Percentiles rank a stretch among this genome's conserved stretches.
Evolutionary conservation across 2,888 invertebrate species (phyloP).

Genomic region (Drosophila conformis): DNA sequence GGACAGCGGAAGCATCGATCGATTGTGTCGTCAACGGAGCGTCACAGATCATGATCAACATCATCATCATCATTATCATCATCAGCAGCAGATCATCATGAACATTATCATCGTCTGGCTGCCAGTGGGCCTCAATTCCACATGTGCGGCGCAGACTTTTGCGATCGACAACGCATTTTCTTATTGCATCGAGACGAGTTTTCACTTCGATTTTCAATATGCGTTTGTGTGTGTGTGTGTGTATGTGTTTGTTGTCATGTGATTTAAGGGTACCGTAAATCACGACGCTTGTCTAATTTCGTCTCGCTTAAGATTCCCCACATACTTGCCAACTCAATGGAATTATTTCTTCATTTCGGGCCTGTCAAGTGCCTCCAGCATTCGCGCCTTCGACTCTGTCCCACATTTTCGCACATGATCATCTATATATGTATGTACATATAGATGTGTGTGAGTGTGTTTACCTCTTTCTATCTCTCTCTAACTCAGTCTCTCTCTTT

Average conservation of each 20-base stretch:
- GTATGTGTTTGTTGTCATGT: constrained; percentile 63
- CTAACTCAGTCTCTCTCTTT: constrained; percentile 23
- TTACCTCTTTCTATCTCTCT: constrained; percentile 6
- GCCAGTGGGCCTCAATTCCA: constrained; percentile 31
- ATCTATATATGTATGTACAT: constrained; percentile 25
- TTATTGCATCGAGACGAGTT: constrained; percentile 39
- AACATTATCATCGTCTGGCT: constrained; percentile 42
- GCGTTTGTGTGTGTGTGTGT: constrained; percentile 10
- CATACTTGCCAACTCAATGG: constrained; percentile 83
- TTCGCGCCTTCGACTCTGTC: constrained; percentile 27
- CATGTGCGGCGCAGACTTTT: constrained; percentile 68
- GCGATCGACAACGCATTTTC: constrained; percentile 64
- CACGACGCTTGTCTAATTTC: constrained; percentile 84
- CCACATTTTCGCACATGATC: constrained; percentile 59
- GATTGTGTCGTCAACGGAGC: constrained; percentile 54
- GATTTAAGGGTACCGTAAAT: constrained; percentile 84
- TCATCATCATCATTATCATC: constrained; percentile 37
- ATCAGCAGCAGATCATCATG: constrained; percentile 30
- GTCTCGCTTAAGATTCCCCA: constrained; percentile 80
- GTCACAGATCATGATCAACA: constrained; percentile 33
- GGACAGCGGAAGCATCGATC: constrained; percentile 57
- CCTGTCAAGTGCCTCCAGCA: constrained; percentile 75
- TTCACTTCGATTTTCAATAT: constrained; percentile 73
- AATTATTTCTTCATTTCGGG: constrained; percentile 71
- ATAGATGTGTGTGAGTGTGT: constrained; percentile 9